Evolutionary conservation across 1,140 invertebrate genomes (phyloP), one percentile per base, ranked within the genome.

Genomic region (Bombus picipes): DNA sequence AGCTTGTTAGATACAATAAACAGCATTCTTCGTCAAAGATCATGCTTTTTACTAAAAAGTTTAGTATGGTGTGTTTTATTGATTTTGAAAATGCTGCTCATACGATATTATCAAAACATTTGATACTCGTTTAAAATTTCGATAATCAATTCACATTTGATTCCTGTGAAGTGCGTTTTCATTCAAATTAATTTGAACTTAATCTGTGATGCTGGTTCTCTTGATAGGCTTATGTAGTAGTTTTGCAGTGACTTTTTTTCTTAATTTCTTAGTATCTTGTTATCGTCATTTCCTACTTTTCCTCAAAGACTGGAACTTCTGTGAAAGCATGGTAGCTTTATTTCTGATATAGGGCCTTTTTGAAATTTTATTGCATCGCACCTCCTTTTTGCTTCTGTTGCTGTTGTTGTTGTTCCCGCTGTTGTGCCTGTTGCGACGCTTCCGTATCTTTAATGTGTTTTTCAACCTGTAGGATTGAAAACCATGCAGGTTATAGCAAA

Each of bases 361-460:
- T 89, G 90, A 85, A 85, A 83, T 88, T 91, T 92, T 95, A 94
- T 94, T 95, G 94, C 92, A 94, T 91, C 78, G 91, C 92, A 88
- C 90, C 93, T 83, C 92, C 92, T 91, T 95, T 95, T 84, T 94
- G 94, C 59, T 91, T 93, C 87, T 94, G 94, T 82, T 93, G 88
- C 73, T 93, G 92, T 83, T 94, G 92, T 83, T 92, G 92, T 74
- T 92, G 91, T 73, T 90, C 59, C 59, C 59, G 91, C 88, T 89
- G 92, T 85, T 91, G 92, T 84, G 90, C 92, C 74, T 92, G 91
- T 78, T 88, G 87, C 28, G 88, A 86, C 88, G 94, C 92, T 84
- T 95, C 94, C 82, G 94, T 93, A 89, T 96, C 96, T 93, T 96
- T 96, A 90, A 96, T 94, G 87, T 96, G 96, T 94, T 96, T 96